A percentile compares a stretch with the other conserved stretches of the same genome.
Evolutionary conservation across 2,888 invertebrate species (phyloP).

Genomic region (Hypena proboscidalis): DNA sequence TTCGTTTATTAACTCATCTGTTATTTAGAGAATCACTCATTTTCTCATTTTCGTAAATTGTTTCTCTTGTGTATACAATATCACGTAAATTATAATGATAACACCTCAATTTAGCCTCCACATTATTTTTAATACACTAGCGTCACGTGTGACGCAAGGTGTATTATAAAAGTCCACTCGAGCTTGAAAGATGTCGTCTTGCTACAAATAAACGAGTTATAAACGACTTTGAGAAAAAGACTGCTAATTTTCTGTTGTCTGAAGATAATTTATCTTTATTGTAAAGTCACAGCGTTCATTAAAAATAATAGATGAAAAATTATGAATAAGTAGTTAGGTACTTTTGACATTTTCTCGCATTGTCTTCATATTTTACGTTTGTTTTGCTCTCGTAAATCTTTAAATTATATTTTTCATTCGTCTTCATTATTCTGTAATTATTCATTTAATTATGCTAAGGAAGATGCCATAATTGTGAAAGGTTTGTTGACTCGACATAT

Average conservation of each 20-base stretch:
- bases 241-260: constrained; percentile 37
- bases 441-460: no score
- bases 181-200: constrained; percentile 38
- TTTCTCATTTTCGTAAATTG: constrained; percentile 1
- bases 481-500: not conserved
- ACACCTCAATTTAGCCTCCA: constrained; percentile 25
- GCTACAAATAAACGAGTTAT: constrained; percentile 42
- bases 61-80: constrained; percentile 16
- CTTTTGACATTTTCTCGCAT: not conserved
- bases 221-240: constrained; percentile 21
- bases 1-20: not conserved
- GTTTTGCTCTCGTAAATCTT: no score
- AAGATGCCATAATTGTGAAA: not conserved
- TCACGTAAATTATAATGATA: constrained; percentile 21
- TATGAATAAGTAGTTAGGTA: constrained; percentile 16
- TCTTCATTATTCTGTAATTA: not conserved
- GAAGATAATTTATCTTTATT: constrained; percentile 23
- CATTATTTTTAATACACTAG: constrained; percentile 36
- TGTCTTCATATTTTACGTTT: not conserved
- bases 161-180: constrained; percentile 44
- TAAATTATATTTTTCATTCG: not conserved
- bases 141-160: constrained; percentile 44
- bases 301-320: constrained; percentile 26
- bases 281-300: constrained; percentile 27
- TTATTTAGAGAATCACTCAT: not conserved